phyloP scores from a whole-genome alignment of 2,888 invertebrate genomes.

The Limnephilus auricula region DNA sequence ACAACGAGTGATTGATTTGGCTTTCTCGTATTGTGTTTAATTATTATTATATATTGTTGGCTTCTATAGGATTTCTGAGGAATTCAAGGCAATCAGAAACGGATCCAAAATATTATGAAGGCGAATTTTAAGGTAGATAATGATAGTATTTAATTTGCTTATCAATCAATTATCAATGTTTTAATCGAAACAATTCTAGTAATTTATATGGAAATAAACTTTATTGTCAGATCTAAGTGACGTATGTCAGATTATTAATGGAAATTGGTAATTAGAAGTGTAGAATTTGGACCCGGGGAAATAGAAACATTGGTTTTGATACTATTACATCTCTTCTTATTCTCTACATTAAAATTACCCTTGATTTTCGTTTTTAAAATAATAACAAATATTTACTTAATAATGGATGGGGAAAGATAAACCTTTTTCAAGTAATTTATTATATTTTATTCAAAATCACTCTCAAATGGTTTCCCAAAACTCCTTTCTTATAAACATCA shows the following conservation, averaged over 20 bases:
- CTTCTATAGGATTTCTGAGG: background rate
- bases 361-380: conserved; percentile 31
- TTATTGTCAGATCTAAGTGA: conserved; percentile 29
- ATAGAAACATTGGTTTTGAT: conserved; percentile 21
- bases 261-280: conserved; percentile 29
- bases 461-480: background rate
- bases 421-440: background rate
- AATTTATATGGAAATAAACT: background rate
- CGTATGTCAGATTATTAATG: conserved; percentile 1
- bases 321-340: background rate
- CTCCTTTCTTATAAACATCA: background rate
- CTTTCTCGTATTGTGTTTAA: background rate
- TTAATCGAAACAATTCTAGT: background rate
- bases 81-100: conserved; percentile 2
- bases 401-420: background rate
- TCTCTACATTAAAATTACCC: conserved; percentile 50
- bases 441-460: background rate
- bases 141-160: background rate
- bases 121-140: background rate
- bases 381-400: background rate
- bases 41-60: background rate
- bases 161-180: background rate
- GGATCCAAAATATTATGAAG: background rate
- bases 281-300: conserved; percentile 40
- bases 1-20: conserved; percentile 2